Evolutionary conservation across 2,888 invertebrate genomes (phyloP).

Genomic region (Eilema caniola): DNA sequence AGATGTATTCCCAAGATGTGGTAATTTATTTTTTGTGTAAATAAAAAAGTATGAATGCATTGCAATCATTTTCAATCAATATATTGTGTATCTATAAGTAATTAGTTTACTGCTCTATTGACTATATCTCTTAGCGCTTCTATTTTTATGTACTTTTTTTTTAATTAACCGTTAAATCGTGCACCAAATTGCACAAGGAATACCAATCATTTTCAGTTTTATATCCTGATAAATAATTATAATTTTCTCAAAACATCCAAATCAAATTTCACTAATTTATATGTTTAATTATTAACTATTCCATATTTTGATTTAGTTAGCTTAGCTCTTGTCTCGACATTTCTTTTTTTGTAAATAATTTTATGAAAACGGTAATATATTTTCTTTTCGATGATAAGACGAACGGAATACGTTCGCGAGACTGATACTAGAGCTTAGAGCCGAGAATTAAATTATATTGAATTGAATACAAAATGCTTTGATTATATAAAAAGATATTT

Average conservation of each 20-base stretch:
- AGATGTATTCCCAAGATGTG: constrained; percentile 30
- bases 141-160: constrained; percentile 27
- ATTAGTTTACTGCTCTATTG: constrained; percentile 25
- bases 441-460: constrained; percentile 50
- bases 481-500: constrained; percentile 39
- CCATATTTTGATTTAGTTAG: constrained; percentile 34
- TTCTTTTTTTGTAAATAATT: constrained; percentile 54
- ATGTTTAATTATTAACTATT: constrained; percentile 34
- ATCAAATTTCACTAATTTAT: constrained; percentile 48
- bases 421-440: constrained; percentile 68
- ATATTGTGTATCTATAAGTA: constrained; percentile 43
- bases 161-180: constrained; percentile 31
- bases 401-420: constrained; percentile 66
- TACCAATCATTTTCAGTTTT: constrained; percentile 49
- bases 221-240: constrained; percentile 33
- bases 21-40: constrained; percentile 47
- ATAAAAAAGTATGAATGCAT: constrained; percentile 52
- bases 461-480: constrained; percentile 42
- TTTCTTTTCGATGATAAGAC: constrained; percentile 60
- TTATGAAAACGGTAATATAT: constrained; percentile 61
- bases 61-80: constrained; percentile 53
- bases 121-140: constrained; percentile 29
- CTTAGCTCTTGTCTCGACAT: constrained; percentile 43
- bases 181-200: constrained; percentile 28
- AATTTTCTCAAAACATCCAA: constrained; percentile 39